Evolutionary conservation across 1,140 invertebrate species (phyloP).

Genomic region (Gonatopus flavifemur): DNA sequence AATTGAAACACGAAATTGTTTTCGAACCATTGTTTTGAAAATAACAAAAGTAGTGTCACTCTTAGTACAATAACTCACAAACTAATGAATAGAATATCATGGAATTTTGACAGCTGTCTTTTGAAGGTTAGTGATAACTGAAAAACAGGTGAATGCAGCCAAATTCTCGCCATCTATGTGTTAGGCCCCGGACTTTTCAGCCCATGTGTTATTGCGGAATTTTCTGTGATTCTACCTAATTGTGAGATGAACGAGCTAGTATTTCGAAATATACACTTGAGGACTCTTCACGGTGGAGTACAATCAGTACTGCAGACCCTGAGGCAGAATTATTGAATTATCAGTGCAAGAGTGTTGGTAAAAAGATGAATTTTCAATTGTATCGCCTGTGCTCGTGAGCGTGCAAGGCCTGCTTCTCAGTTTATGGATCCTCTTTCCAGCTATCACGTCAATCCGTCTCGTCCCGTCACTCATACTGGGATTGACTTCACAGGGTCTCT

Average conservation of each 20-base stretch:
- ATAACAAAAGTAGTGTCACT: too few relatives aligned
- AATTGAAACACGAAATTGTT: too few relatives aligned
- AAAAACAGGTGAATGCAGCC: too few relatives aligned
- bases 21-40: too few relatives aligned
- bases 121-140: too few relatives aligned
- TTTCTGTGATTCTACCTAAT: conserved; percentile 49
- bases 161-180: too few relatives aligned
- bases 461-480: conserved; percentile 12
- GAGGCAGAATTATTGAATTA: neutral
- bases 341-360: neutral
- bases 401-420: neutral
- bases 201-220: too few relatives aligned
- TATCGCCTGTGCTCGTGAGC: neutral
- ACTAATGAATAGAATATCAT: too few relatives aligned
- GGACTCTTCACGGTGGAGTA: conserved; percentile 37
- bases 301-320: conserved; percentile 13
- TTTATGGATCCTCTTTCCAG: conserved; percentile 8
- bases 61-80: too few relatives aligned
- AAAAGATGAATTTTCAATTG: neutral
- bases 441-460: conserved; percentile 8
- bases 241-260: conserved; percentile 33
- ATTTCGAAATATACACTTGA: conserved; percentile 32
- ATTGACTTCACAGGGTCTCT: conserved; percentile 23
- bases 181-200: too few relatives aligned
- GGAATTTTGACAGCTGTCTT: too few relatives aligned